Evolutionary conservation across 2,113 vertebrate genomes (phyloP).

Genomic region (Asarcornis scutulata): DNA sequence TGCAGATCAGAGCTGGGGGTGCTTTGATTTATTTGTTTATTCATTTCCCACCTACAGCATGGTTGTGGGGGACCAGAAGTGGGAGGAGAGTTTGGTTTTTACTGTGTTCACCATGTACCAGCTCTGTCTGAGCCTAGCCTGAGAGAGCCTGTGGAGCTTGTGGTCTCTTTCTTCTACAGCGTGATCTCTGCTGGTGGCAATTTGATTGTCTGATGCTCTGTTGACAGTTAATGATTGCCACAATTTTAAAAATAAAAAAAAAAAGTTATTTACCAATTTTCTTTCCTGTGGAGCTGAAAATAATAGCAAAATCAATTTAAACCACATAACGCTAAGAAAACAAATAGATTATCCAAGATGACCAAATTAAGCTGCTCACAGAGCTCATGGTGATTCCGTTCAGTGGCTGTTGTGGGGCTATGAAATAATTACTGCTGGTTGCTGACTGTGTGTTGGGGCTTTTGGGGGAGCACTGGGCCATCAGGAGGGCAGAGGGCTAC

Average conservation of each 20-base stretch:
- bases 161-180: not conserved
- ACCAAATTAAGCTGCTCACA: slow-evolving; percentile 28
- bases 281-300: not conserved
- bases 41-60: not conserved
- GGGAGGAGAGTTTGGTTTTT: not conserved
- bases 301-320: slow-evolving; percentile 51
- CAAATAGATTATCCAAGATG: slow-evolving; percentile 23
- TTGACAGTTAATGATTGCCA: not conserved
- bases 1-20: not conserved
- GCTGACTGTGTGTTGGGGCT: not conserved
- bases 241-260: not conserved
- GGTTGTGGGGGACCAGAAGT: not conserved
- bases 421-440: not conserved
- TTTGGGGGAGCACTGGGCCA: not conserved
- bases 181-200: not conserved
- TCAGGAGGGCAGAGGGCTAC: not conserved
- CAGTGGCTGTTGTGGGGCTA: not conserved
- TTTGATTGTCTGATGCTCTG: not conserved
- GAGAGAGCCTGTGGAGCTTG: not conserved
- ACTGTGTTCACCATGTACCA: not conserved
- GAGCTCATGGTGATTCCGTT: not conserved
- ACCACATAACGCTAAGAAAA: not conserved
- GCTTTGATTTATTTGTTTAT: not conserved
- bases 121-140: not conserved
- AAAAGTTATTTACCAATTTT: not conserved